Evolutionary conservation across 1,140 invertebrate genomes (phyloP), one percentile per base, ranked within the genome.

Genomic region (Drosophila eugracilis): DNA sequence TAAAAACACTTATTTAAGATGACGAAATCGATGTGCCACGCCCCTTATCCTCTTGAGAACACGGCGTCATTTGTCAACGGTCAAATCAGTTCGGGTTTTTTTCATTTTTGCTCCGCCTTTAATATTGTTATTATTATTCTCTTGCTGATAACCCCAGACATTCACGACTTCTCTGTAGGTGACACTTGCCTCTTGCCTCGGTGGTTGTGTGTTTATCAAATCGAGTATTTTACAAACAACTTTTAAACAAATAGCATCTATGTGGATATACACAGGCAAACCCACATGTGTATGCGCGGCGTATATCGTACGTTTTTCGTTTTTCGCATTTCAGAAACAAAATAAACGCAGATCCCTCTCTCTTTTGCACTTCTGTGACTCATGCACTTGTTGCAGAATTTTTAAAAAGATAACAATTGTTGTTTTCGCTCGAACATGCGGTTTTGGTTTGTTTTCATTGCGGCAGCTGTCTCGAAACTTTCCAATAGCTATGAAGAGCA

Each of bases 341-440:
- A 75, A 75, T 75, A 85, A 80, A 76, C 66, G 63, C 60, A 75
- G 72, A 76, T 59, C 32, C 50, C 41, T 34, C 42, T 72, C 84
- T 79, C 60, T 69, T 53, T 55, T 71, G 48, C 48, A 45, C 41
- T 72, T 34, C 37, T 78, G 83, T 86, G 81, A 86, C 67, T 86
- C 81, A 85, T 86, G 78, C 81, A 85, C 81, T 86, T 86, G 83
- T 86, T 86, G 81, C 81, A 86, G 78, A 86, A 81, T 74, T 63
- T 70, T 45, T 9, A 50, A 67, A 49, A 57, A 86, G 81, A 86
- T 86, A 84, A 78, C 77, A 76, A 69, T 63, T 42, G 48, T 53
- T 58, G 70, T 58, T 71, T 60, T 60, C 26, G 70, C 45, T 54
- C 28, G 45, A 53, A 55, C 67, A 78, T 55, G 53, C 54, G 60